Evolutionary conservation across 1,140 invertebrate species (phyloP).

Genomic region (Drosophila trapezifrons): DNA sequence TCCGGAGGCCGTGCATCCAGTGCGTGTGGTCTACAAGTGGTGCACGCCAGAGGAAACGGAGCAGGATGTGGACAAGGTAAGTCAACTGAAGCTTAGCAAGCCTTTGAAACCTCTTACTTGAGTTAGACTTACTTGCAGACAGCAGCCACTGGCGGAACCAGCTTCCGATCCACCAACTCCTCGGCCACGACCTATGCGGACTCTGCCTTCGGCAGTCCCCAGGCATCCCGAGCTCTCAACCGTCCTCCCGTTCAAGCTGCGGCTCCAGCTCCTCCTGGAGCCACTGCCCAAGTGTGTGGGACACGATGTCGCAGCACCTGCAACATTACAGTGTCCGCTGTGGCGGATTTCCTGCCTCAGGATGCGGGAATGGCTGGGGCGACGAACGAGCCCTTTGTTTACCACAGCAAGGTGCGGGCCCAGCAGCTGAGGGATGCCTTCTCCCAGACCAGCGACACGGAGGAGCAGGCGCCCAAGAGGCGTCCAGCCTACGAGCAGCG

Average conservation of each 20-base stretch:
- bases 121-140: conserved; percentile 14
- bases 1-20: conserved; percentile 71
- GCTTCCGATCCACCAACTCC: conserved; percentile 81
- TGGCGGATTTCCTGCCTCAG: conserved; percentile 76
- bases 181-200: conserved; percentile 72
- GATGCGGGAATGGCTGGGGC: conserved; percentile 9
- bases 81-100: neutral
- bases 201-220: conserved; percentile 79
- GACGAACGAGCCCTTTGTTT: conserved; percentile 69
- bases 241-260: conserved; percentile 4
- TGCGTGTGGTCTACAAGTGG: conserved; percentile 76
- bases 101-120: neutral
- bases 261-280: conserved; percentile 10
- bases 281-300: conserved; percentile 65
- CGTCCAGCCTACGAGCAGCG: conserved; percentile 70
- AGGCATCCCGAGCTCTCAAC: conserved; percentile 52
- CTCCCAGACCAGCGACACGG: conserved; percentile 80
- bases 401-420: conserved; percentile 72
- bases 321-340: conserved; percentile 87
- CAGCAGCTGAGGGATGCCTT: conserved; percentile 81
- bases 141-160: conserved; percentile 57
- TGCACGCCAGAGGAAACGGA: conserved; percentile 58
- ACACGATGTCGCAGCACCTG: conserved; percentile 88
- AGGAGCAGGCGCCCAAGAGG: conserved; percentile 57
- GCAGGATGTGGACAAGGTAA: conserved; percentile 61